Evolutionary conservation across 2,888 invertebrate genomes (phyloP).

Genomic region (Arctia plantaginis): DNA sequence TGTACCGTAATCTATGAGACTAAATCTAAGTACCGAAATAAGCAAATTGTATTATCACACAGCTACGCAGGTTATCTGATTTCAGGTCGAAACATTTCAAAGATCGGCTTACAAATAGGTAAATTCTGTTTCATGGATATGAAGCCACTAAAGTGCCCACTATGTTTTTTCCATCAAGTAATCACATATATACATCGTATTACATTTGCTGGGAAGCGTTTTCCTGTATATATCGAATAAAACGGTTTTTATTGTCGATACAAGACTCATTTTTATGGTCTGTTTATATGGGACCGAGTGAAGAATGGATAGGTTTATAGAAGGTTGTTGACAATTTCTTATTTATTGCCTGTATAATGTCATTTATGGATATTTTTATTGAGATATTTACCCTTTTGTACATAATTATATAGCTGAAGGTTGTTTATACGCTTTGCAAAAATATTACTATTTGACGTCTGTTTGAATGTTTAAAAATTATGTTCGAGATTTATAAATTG

Average conservation of each 20-base stretch:
- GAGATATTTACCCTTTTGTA: slow-evolving; percentile 20
- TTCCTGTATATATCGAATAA: slow-evolving; percentile 63
- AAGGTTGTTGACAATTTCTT: slow-evolving; percentile 64
- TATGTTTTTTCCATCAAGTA: slow-evolving; percentile 36
- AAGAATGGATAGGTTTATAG: slow-evolving; percentile 68
- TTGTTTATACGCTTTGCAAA: not conserved
- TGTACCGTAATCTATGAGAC: not conserved
- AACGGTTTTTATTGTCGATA: slow-evolving; percentile 75
- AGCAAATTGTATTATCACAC: slow-evolving; percentile 14
- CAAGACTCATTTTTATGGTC: slow-evolving; percentile 79
- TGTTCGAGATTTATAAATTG: not conserved
- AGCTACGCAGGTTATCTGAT: slow-evolving; percentile 4
- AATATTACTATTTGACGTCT: not conserved
- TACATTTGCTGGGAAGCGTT: slow-evolving; percentile 61
- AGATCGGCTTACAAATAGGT: slow-evolving; percentile 4
- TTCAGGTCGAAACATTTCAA: slow-evolving; percentile 5
- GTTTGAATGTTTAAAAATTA: not conserved
- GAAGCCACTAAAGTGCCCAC: slow-evolving; percentile 37
- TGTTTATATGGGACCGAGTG: slow-evolving; percentile 74
- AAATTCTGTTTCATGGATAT: slow-evolving; percentile 22
- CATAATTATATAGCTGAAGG: slow-evolving; percentile 3
- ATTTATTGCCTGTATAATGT: slow-evolving; percentile 59
- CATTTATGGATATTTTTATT: slow-evolving; percentile 45
- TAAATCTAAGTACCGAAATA: not conserved
- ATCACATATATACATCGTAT: slow-evolving; percentile 40